Evolutionary conservation across 1,140 invertebrate species (phyloP).

Genomic region (Trissolcus basalis): DNA sequence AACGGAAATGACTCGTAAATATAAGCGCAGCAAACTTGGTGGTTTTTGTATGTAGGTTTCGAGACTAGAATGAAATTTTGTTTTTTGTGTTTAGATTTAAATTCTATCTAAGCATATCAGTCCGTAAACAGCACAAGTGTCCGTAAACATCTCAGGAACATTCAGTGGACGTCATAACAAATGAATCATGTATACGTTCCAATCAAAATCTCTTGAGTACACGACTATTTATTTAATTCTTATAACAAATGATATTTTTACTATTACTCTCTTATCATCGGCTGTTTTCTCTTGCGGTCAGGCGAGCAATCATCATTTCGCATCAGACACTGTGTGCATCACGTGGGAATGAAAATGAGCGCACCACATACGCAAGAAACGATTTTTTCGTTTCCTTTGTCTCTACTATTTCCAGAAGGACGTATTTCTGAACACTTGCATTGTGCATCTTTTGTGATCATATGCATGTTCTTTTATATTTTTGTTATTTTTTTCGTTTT

Average conservation of each 20-base stretch:
- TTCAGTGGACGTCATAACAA: constrained; percentile 52
- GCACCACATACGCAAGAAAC: constrained; percentile 41
- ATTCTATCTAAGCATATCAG: constrained; percentile 51
- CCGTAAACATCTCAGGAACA: constrained; percentile 54
- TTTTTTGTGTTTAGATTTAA: constrained; percentile 4
- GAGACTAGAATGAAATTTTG: background rate
- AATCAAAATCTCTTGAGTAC: constrained; percentile 21
- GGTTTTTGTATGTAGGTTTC: background rate
- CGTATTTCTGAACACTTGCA: constrained; percentile 55
- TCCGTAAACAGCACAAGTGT: constrained; percentile 51
- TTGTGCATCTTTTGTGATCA: constrained; percentile 33
- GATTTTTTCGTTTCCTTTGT: constrained; percentile 26
- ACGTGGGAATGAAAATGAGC: constrained; percentile 41
- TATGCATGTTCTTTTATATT: constrained; percentile 28
- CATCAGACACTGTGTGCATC: constrained; percentile 41
- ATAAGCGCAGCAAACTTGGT: constrained; percentile 10
- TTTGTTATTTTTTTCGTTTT: constrained; percentile 22
- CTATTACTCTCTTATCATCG: constrained; percentile 8
- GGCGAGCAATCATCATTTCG: constrained; percentile 37
- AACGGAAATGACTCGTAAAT: constrained; percentile 32
- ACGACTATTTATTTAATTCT: constrained; percentile 30
- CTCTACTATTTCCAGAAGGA: constrained; percentile 22
- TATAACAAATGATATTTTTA: constrained; percentile 48
- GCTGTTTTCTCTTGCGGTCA: background rate
- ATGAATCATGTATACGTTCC: constrained; percentile 36